Evolutionary conservation across 1,140 invertebrate genomes (phyloP).

Genomic region (Brachionus sp.): DNA sequence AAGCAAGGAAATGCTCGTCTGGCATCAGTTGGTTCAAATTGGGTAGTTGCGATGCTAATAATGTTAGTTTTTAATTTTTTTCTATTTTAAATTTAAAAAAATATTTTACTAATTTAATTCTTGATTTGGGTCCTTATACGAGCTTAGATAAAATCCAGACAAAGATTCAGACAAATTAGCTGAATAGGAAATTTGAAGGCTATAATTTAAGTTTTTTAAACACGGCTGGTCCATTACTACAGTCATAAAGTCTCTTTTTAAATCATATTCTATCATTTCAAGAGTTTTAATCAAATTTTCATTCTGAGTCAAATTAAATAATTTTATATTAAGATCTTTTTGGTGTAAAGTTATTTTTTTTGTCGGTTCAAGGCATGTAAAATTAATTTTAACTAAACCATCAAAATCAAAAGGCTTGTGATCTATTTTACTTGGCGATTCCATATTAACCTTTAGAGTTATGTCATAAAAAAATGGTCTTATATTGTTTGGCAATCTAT

Average conservation of each 20-base stretch:
- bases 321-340: slow-evolving; percentile 22
- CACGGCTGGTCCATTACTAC: neutral
- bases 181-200: neutral
- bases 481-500: slow-evolving; percentile 20
- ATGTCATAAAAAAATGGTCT: slow-evolving; percentile 24
- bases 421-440: neutral
- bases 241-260: slow-evolving; percentile 11
- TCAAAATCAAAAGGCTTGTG: neutral
- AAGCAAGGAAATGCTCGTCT: slow-evolving; percentile 93
- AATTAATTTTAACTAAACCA: neutral
- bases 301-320: neutral
- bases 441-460: neutral
- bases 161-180: neutral
- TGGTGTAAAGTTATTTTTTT: slow-evolving; percentile 3
- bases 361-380: neutral
- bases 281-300: neutral
- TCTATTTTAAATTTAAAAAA: neutral
- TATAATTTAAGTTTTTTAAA: neutral
- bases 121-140: neutral
- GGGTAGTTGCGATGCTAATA: slow-evolving; percentile 73
- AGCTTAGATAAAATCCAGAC: slow-evolving; percentile 24
- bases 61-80: neutral
- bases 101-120: slow-evolving; percentile 13
- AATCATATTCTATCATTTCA: slow-evolving; percentile 5
- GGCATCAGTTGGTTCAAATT: slow-evolving; percentile 90